Evolutionary conservation across 2,888 invertebrate genomes (phyloP).

Genomic region (Heteromyza rotundicornis): DNA sequence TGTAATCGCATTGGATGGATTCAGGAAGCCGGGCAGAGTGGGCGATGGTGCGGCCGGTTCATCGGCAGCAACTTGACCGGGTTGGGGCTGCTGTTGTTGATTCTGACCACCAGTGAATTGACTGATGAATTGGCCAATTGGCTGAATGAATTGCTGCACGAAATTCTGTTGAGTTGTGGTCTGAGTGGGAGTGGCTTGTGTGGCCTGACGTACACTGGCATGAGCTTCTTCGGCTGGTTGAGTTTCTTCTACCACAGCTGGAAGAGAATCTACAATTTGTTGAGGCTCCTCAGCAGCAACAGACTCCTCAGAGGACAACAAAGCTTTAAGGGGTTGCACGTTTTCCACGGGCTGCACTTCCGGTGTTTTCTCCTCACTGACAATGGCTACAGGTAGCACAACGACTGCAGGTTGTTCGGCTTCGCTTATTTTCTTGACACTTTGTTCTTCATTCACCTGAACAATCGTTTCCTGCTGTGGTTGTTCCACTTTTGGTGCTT

Average conservation of each 20-base stretch:
- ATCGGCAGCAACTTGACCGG: slow-evolving; percentile 31
- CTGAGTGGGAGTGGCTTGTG: slow-evolving; percentile 50
- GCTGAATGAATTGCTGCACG: slow-evolving; percentile 55
- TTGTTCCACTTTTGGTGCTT: slow-evolving; percentile 12
- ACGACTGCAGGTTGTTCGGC: slow-evolving; percentile 14
- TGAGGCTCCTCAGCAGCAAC: background rate
- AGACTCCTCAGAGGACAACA: background rate
- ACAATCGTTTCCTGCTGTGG: background rate
- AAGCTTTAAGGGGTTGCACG: background rate
- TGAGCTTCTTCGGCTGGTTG: slow-evolving; percentile 20
- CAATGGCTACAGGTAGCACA: background rate
- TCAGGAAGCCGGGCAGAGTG: slow-evolving; percentile 48
- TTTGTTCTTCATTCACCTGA: slow-evolving; percentile 13
- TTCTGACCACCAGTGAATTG: slow-evolving; percentile 41
- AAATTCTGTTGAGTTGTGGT: slow-evolving; percentile 48
- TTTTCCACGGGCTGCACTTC: background rate
- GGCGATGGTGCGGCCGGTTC: slow-evolving; percentile 37
- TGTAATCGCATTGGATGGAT: slow-evolving; percentile 46
- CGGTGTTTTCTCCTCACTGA: background rate
- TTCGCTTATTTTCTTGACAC: slow-evolving; percentile 19
- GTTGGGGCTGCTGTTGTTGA: slow-evolving; percentile 23
- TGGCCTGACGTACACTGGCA: slow-evolving; percentile 47
- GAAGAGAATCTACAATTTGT: background rate
- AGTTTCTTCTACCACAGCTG: background rate
- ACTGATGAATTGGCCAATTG: slow-evolving; percentile 53